Percentiles rank a stretch among this genome's conserved stretches.
phyloP scores from a whole-genome alignment of 2,113 vertebrate species.

The Dermatemys mawii region DNA sequence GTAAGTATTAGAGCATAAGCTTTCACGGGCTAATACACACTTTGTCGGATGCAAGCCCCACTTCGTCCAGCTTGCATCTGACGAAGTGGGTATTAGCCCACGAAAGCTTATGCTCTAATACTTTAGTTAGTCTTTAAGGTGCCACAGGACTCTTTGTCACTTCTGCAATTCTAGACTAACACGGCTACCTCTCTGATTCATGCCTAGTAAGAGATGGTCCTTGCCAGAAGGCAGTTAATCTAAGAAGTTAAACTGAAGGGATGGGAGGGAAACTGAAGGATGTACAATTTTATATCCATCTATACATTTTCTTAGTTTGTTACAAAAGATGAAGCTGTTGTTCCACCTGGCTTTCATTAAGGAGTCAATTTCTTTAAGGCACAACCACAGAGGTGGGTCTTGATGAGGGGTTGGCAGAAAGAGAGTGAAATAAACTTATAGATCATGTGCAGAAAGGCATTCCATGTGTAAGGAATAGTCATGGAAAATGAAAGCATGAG shows the following conservation, averaged over 20 bases:
- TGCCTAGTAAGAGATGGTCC: neutral
- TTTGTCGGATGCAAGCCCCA: too few relatives aligned
- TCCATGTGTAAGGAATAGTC: neutral
- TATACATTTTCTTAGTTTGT: neutral
- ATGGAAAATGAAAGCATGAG: neutral
- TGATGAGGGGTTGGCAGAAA: neutral
- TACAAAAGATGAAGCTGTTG: neutral
- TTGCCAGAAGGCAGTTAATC: neutral
- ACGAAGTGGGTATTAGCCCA: too few relatives aligned
- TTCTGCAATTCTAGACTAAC: too few relatives aligned
- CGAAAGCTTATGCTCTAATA: too few relatives aligned
- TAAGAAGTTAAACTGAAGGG: neutral
- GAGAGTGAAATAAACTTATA: neutral
- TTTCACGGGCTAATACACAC: too few relatives aligned
- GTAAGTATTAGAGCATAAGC: too few relatives aligned
- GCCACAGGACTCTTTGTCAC: too few relatives aligned
- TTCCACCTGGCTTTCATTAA: neutral
- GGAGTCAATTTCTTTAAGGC: neutral
- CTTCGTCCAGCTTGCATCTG: too few relatives aligned
- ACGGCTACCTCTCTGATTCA: too few relatives aligned
- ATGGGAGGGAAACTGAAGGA: neutral
- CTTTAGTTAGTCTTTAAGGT: too few relatives aligned
- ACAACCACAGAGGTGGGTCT: neutral
- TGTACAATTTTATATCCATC: neutral
- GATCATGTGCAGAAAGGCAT: neutral